Evolutionary conservation across 2,113 vertebrate genomes (phyloP), one percentile per base, ranked within the genome.

Genomic region (Pluvianellus socialis): DNA sequence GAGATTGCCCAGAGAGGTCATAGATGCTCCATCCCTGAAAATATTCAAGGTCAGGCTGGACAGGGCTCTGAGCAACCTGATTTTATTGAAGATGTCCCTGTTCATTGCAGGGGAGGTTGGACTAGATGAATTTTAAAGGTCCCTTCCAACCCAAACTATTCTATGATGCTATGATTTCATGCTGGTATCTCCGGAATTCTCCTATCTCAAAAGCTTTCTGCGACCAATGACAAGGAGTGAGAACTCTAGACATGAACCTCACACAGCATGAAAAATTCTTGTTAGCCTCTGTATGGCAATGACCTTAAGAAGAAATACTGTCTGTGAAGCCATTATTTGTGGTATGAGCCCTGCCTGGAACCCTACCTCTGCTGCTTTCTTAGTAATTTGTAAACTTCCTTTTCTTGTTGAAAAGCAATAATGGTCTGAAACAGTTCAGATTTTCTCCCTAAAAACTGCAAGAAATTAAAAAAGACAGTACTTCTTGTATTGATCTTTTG

Each of bases 361-460:
- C 75, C 10, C 6, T 53, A 98, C 98, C 96, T 97, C 85, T 98
- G 96, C 45, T 98, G 97, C 58, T 98, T 97, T 84, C 88, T 97
- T 68, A 95, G 95, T 22, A 96, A 97, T n/a, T 87, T 88, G 11
- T 97, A 95, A 79, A 92, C 92, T 33, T 98, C 75, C 35, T 95
- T 98, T 93, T 98, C 97, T 72, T 92, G 67, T 24, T 98, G 97
- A 70, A 98, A 95, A 87, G 79, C 87, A 72, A 87, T 65, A 45
- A 49, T 92, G 47, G 82, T 89, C 84, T 97, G 96, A 58, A 96
- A 86, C 20, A 97, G 19, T 50, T 97, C 94, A 27, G 85, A 95
- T 94, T 97, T 94, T 98, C 96, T 70, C 97, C 98, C 59, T 33
- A 94, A 86, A 81, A 88, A 26, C 40, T 32, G 4, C 30, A 72